phyloP scores from a whole-genome alignment of 1,140 invertebrate species.

The Steinernema feltiae region DNA sequence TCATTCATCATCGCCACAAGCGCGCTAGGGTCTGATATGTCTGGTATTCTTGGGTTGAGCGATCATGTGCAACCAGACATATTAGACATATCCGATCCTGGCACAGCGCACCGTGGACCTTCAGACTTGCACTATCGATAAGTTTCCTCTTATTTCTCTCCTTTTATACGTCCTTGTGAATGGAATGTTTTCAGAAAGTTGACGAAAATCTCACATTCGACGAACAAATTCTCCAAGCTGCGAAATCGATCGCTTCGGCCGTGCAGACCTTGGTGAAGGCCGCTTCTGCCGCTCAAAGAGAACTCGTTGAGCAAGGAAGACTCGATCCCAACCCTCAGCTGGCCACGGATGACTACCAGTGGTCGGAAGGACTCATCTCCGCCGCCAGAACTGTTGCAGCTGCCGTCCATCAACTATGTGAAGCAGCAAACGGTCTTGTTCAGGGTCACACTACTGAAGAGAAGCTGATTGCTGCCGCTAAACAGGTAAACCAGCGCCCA shows the following conservation, averaged over 20 bases:
- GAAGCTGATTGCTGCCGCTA: conserved; percentile 87
- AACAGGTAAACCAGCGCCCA: conserved; percentile 63
- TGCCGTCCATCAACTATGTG: conserved; percentile 90
- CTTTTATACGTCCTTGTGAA: background rate
- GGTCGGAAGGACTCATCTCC: conserved; percentile 94
- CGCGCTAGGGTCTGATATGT: conserved; percentile 52
- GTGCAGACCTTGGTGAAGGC: conserved; percentile 91
- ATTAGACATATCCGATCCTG: conserved; percentile 53
- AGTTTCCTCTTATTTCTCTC: background rate
- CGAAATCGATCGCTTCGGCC: conserved; percentile 91
- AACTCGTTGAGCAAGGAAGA: conserved; percentile 51
- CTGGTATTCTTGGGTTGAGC: conserved; percentile 58
- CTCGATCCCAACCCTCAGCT: conserved; percentile 39
- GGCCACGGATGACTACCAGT: conserved; percentile 82
- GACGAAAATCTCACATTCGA: conserved; percentile 80
- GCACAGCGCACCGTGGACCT: background rate
- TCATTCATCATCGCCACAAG: background rate
- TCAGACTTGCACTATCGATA: background rate
- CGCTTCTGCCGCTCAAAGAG: conserved; percentile 79
- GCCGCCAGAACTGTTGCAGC: conserved; percentile 87
- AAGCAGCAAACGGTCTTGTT: conserved; percentile 90
- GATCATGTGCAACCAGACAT: conserved; percentile 41
- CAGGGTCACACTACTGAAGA: conserved; percentile 90
- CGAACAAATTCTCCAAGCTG: conserved; percentile 95
- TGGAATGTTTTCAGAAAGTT: conserved; percentile 66